A percentile compares a stretch with the other conserved stretches of the same genome.
Conservation (phyloP, 2,797 vertebrate genomes). For the Nannoperca australis region DNA sequence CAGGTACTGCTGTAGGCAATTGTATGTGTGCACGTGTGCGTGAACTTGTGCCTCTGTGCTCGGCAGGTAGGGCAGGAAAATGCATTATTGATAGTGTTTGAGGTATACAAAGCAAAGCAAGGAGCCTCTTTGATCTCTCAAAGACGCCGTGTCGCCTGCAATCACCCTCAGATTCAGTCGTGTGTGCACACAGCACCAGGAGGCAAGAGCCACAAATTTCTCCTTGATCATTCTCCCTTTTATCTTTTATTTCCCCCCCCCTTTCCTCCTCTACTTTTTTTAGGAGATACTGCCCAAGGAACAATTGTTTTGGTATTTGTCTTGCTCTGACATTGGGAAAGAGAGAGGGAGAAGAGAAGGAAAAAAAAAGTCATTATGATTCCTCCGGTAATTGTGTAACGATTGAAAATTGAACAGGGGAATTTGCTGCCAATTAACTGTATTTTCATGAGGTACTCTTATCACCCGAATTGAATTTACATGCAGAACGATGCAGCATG, state of each 20-base stretch:
- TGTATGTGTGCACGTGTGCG: slow-evolving; percentile 15
- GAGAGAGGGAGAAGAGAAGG: slow-evolving; percentile 15
- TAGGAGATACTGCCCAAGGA: slow-evolving; percentile 50
- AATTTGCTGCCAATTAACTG: slow-evolving; percentile 76
- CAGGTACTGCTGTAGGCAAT: slow-evolving; percentile 60
- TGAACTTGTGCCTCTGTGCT: slow-evolving; percentile 20
- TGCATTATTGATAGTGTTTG: slow-evolving; percentile 81
- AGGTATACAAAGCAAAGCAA: slow-evolving; percentile 77
- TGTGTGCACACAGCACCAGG: slow-evolving; percentile 54
- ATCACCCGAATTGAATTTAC: slow-evolving; percentile 73
- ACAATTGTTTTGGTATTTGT: slow-evolving; percentile 65
- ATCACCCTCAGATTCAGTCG: slow-evolving; percentile 66
- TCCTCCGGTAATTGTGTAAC: slow-evolving; percentile 62
- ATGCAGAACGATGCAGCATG: slow-evolving; percentile 67
- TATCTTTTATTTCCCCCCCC: slow-evolving; percentile 46
- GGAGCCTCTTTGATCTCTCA: slow-evolving; percentile 76
- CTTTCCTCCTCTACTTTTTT: slow-evolving; percentile 40
- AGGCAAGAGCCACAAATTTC: slow-evolving; percentile 73
- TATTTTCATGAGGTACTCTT: slow-evolving; percentile 73
- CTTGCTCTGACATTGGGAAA: slow-evolving; percentile 47
- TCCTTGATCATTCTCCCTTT: slow-evolving; percentile 75
- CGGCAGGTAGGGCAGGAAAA: slow-evolving; percentile 65
- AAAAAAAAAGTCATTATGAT: slow-evolving; percentile 52
- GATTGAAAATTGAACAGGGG: slow-evolving; percentile 72
- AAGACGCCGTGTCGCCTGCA: slow-evolving; percentile 62